A percentile compares a stretch with the other conserved stretches of the same genome.
These are phyloP conservation scores for Chrosomus eos DNA, from an alignment of 2,797 vertebrate species.

Conservation along the genomic window DNA sequence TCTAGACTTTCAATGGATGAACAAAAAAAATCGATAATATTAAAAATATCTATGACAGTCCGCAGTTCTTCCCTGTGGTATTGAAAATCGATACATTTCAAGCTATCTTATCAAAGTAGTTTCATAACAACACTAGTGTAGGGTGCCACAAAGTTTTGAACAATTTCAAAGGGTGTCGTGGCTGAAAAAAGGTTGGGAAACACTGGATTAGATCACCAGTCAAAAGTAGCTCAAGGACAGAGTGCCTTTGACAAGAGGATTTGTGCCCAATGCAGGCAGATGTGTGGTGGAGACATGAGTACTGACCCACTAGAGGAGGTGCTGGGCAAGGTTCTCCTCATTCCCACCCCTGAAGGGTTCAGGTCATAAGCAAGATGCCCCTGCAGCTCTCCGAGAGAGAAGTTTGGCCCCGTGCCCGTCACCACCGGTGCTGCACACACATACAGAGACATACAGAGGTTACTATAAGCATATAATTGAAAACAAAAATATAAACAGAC, in stretches of 20 bases:
- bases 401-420: constrained; percentile 91
- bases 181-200: too few species aligned
- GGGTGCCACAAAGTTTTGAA: too few species aligned
- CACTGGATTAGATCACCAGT: not conserved
- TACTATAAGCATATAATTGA: constrained; percentile 34
- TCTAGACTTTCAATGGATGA: too few species aligned
- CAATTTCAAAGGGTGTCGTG: too few species aligned
- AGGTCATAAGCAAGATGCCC: constrained; percentile 96
- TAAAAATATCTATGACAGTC: too few species aligned
- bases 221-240: constrained; percentile 25
- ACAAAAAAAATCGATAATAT: too few species aligned
- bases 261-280: constrained; percentile 4
- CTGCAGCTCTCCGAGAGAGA: constrained; percentile 96
- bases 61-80: too few species aligned
- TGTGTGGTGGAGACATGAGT: constrained; percentile 22
- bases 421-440: constrained; percentile 87
- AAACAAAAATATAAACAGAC: not conserved
- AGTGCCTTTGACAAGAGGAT: constrained; percentile 3
- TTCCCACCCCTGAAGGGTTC: constrained; percentile 88
- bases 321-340: constrained; percentile 87
- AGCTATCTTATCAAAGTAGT: too few species aligned
- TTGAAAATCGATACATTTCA: too few species aligned
- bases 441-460: constrained; percentile 42
- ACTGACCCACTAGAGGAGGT: constrained; percentile 89
- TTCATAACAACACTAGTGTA: too few species aligned